Conservation (phyloP, 2,888 invertebrate genomes). For the Tigriopus californicus region DNA sequence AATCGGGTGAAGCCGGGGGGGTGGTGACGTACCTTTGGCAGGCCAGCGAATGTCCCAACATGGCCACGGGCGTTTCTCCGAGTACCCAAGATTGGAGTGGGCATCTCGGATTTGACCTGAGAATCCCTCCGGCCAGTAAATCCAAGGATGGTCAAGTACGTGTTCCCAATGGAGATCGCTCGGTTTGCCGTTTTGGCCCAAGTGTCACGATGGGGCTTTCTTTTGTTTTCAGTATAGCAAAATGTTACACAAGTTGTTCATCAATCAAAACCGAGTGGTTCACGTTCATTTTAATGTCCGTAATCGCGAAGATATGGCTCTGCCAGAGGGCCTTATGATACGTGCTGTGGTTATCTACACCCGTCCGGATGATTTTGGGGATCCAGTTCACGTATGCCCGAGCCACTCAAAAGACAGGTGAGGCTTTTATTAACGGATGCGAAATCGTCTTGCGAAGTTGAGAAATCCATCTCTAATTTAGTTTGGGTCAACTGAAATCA, state of each 20-base stretch:
- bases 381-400: background rate
- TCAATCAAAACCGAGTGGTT: background rate
- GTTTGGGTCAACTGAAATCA: background rate
- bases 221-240: background rate
- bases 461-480: too few relatives aligned
- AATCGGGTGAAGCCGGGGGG: too few relatives aligned
- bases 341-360: background rate
- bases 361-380: background rate
- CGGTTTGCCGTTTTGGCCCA: too few relatives aligned
- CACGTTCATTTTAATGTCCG: background rate
- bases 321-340: background rate
- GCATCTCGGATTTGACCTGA: background rate
- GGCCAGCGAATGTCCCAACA: background rate
- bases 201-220: too few relatives aligned
- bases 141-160: background rate
- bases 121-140: background rate
- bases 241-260: background rate
- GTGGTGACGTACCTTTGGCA: too few relatives aligned
- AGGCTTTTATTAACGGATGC: too few relatives aligned
- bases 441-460: too few relatives aligned
- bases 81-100: background rate
- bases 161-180: too few relatives aligned
- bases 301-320: background rate
- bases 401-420: background rate
- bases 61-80: background rate